Base-by-base conservation (phyloP, 2,797 vertebrate species). In the Otolemur crassicaudatus region DNA sequence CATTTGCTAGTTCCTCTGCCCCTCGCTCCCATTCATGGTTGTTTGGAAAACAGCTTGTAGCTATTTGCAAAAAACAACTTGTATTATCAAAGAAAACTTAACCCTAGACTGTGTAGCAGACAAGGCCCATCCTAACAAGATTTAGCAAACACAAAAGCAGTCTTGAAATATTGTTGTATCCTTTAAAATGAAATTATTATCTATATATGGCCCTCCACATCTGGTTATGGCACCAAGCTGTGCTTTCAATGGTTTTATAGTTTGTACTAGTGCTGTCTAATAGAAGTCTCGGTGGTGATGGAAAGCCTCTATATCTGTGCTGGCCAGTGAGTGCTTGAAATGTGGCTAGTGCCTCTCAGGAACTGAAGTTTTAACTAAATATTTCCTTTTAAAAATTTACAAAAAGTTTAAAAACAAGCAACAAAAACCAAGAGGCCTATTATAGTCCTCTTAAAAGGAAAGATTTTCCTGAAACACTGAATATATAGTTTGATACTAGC, bases 181-280 rank as follows among this genome's bases (percentile, higher is more conserved):
- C 46, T 92, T 91, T 91, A 17, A 96, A 97, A 97, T 95, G 65
- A 93, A 81, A 94, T 97, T 95, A 95, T 87, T 76, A 80, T 94
- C 93, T 95, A 90, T 93, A 86, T 90, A 82, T 67, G 79, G 80
- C 72, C 37, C 70, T 61, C 43, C 61, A 63, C 49, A 76, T 90
- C 96, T 96, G 96, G 91, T 93, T 90, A 84, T 75, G 90, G 83
- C 49, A 46, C 40, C 56, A 75, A 61, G 60, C 77, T 82, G 43
- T 76, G 76, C 76, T 84, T 69, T 37, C 8, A 12, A 76, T 58
- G 65, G 77, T 37, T 85, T 82, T 81, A 84, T 79, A 82, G 81
- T 61, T 84, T 63, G 70, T 25, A 37, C 29, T 53, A 67, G 73
- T 49, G 40, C 76, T 73, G 13, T 65, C 70, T 94, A 63, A 92